A percentile compares a stretch with the other conserved stretches of the same genome.
These are phyloP conservation scores for Eidolon helvum DNA, from an alignment of 2,113 vertebrate species.

Conservation along the genomic window DNA sequence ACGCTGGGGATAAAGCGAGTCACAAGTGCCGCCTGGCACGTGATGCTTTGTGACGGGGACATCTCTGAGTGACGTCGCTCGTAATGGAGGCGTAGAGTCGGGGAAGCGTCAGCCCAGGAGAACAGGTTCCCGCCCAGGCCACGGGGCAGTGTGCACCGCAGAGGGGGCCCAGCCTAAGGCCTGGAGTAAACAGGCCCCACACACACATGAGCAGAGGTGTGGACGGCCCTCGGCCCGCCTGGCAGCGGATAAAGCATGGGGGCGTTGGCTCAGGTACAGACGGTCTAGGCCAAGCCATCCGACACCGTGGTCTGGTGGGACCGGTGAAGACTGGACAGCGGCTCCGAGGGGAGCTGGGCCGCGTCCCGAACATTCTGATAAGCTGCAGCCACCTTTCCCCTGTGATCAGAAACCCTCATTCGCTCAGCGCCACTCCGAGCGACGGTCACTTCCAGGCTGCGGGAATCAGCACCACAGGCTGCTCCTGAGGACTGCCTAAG, in stretches of 20 bases:
- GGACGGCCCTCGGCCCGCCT: too few relatives aligned
- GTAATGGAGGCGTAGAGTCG: background rate
- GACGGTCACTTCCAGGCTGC: background rate
- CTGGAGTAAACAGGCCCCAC: background rate
- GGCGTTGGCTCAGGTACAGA: background rate
- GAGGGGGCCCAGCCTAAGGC: rapidly evolving
- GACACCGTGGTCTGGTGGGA: background rate
- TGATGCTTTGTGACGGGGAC: background rate
- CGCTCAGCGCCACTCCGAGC: rapidly evolving
- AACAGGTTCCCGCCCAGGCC: rapidly evolving
- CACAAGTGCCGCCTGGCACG: rapidly evolving
- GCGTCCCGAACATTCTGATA: background rate
- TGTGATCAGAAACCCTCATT: background rate
- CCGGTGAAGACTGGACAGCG: rapidly evolving
- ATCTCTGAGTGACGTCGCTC: background rate
- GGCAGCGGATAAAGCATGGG: rapidly evolving
- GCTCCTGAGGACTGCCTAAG: background rate
- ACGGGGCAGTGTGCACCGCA: rapidly evolving
- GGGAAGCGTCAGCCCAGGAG: background rate
- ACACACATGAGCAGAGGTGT: background rate
- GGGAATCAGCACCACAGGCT: rapidly evolving
- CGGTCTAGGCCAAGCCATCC: background rate
- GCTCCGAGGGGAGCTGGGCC: background rate
- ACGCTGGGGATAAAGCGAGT: background rate
- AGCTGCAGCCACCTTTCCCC: rapidly evolving